A percentile compares a stretch with the other conserved stretches of the same genome.
Conservation (phyloP, 2,888 invertebrate species). For the Eilema caniola region DNA sequence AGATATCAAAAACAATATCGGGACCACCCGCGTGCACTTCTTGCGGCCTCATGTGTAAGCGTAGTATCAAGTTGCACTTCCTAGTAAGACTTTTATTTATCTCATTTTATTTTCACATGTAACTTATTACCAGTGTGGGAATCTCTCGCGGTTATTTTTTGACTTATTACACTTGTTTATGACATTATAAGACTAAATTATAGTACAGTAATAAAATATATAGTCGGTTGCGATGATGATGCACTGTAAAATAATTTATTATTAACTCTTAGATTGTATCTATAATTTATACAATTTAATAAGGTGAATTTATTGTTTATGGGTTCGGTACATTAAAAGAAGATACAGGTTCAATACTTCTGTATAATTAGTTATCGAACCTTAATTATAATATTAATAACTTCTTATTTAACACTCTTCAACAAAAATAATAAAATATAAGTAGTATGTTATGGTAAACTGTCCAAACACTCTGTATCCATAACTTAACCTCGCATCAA, state of each 20-base stretch:
- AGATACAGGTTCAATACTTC: conserved; percentile 9
- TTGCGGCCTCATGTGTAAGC: conserved; percentile 59
- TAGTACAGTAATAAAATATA: conserved; percentile 24
- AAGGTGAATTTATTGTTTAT: conserved; percentile 21
- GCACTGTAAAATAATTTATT: conserved; percentile 24
- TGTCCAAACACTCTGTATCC: conserved; percentile 25
- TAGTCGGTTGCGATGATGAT: conserved; percentile 22
- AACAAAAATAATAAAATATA: conserved; percentile 3
- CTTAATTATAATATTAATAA: conserved; percentile 17
- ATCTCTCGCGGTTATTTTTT: conserved; percentile 21
- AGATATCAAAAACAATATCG: conserved; percentile 57
- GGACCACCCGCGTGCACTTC: conserved; percentile 76
- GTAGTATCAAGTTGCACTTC: conserved; percentile 67
- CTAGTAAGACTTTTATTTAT: conserved; percentile 54
- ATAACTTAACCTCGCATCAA: conserved; percentile 21
- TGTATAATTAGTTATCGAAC: conserved; percentile 18
- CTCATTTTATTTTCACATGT: conserved; percentile 30
- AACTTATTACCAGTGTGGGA: conserved; percentile 39
- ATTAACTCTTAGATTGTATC: conserved; percentile 16
- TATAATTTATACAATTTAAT: conserved; percentile 36
- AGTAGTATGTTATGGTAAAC: conserved; percentile 6
- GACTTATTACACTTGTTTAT: conserved; percentile 25
- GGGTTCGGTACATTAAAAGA: conserved; percentile 9
- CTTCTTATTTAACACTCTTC: not conserved
- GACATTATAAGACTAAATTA: conserved; percentile 20